A percentile compares a stretch with the other conserved stretches of the same genome.
These are phyloP conservation scores for Pelagia noctiluca DNA, from an alignment of 30 jellyfish, hydroid and myxozoan genomes.

Conservation along the genomic window DNA sequence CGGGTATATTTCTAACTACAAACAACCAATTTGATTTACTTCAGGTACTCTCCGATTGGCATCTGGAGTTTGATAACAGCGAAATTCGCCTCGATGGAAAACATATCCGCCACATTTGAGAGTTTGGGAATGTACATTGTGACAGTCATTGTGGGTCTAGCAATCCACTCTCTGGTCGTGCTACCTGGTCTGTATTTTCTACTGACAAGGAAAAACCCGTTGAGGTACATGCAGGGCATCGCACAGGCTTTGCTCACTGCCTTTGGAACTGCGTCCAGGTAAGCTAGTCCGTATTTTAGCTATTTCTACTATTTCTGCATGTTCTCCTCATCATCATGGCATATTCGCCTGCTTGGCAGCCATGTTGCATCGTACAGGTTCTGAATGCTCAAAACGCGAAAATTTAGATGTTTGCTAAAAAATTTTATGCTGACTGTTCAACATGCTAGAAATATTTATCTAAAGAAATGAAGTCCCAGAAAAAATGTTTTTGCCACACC, in stretches of 20 bases:
- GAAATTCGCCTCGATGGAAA: constrained; percentile 86
- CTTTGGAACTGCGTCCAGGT: constrained; percentile 87
- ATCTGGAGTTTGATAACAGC: constrained; percentile 94
- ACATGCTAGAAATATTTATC: too few relatives aligned
- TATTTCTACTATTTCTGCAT: too few relatives aligned
- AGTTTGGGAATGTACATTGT: constrained; percentile 93
- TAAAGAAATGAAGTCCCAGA: too few relatives aligned
- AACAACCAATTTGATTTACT: not conserved
- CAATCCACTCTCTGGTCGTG: constrained; percentile 77
- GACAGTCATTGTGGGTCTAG: constrained; percentile 91
- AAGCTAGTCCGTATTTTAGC: constrained; percentile 31
- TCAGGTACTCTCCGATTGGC: constrained; percentile 96
- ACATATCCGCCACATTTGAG: constrained; percentile 82
- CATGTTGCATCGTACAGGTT: too few relatives aligned
- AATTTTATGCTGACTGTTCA: too few relatives aligned
- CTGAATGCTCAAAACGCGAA: too few relatives aligned
- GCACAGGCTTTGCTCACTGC: constrained; percentile 84
- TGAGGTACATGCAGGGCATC: constrained; percentile 71
- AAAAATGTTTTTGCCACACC: too few relatives aligned
- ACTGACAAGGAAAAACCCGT: constrained; percentile 82
- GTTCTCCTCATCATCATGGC: too few relatives aligned
- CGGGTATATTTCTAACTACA: too few relatives aligned
- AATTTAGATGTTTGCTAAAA: too few relatives aligned
- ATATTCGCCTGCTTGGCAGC: too few relatives aligned
- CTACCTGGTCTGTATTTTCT: constrained; percentile 81